These are phyloP conservation scores for Cyanoramphus novaezelandiae DNA, from an alignment of 2,113 vertebrate genomes.

Conservation along the genomic window DNA sequence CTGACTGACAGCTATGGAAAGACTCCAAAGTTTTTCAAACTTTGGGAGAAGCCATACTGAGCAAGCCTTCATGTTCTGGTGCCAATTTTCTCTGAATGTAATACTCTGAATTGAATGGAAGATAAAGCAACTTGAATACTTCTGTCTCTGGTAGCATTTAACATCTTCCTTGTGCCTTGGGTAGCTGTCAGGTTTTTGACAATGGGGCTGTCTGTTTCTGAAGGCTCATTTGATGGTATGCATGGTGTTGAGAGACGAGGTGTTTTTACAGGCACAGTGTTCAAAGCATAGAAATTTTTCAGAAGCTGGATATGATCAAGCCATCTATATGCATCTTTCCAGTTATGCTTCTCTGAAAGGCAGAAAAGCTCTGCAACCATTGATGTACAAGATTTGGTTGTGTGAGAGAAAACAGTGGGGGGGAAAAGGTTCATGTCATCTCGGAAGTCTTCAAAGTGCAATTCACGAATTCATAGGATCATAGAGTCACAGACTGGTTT, in stretches of 20 bases:
- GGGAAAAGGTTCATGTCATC: neutral
- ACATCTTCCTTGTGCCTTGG: neutral
- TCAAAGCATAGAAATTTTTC: neutral
- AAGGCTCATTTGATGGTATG: neutral
- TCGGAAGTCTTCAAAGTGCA: neutral
- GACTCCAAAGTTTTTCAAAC: neutral
- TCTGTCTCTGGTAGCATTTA: neutral
- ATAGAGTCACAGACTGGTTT: neutral
- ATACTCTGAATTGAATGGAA: neutral
- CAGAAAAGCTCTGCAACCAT: rapidly evolving
- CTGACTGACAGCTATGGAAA: neutral
- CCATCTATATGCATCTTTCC: neutral
- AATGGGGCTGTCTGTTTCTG: neutral
- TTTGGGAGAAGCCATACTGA: neutral
- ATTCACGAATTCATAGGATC: neutral
- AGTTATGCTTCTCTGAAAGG: neutral
- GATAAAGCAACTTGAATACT: neutral
- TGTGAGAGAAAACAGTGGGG: rapidly evolving
- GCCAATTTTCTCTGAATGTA: neutral
- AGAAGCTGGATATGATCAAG: neutral
- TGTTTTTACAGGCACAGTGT: neutral
- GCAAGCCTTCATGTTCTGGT: rapidly evolving
- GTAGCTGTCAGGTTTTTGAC: neutral
- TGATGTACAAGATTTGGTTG: neutral
- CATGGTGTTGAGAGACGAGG: neutral